Percentiles rank a stretch among this genome's conserved stretches.
Conservation (phyloP, 2,113 vertebrate species). For the Aptenodytes patagonicus region DNA sequence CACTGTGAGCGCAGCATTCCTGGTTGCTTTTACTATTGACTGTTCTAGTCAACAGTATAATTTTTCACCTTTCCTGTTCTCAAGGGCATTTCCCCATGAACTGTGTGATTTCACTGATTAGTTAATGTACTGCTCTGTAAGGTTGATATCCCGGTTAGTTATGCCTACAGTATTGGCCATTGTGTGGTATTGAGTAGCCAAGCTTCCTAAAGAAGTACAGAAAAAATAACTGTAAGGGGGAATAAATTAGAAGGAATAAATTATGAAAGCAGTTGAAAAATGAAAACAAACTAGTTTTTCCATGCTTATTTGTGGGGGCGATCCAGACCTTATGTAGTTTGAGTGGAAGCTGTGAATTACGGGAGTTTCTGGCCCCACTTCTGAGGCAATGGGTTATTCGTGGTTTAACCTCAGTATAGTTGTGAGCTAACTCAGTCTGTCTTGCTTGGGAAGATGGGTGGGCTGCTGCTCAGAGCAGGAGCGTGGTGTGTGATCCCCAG, state of each 20-base stretch:
- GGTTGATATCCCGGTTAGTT: background rate
- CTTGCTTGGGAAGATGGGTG: background rate
- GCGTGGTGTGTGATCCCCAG: fast-evolving
- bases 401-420: fast-evolving
- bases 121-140: background rate
- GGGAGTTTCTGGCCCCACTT: background rate
- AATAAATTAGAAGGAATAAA: background rate
- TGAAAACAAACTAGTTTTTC: background rate
- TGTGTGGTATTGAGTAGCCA: background rate
- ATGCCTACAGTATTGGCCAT: background rate
- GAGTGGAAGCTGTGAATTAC: background rate
- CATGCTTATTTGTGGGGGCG: background rate
- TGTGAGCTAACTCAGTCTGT: background rate
- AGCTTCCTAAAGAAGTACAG: background rate
- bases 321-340: background rate
- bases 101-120: background rate
- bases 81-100: background rate
- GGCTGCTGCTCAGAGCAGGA: background rate
- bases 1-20: background rate
- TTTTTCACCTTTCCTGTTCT: background rate
- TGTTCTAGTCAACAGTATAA: fast-evolving
- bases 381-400: background rate
- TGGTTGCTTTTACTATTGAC: background rate
- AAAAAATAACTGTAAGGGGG: background rate
- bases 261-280: background rate